These are phyloP conservation scores for Clistopyga incitator DNA, from an alignment of 2,888 invertebrate species.

Conservation along the genomic window DNA sequence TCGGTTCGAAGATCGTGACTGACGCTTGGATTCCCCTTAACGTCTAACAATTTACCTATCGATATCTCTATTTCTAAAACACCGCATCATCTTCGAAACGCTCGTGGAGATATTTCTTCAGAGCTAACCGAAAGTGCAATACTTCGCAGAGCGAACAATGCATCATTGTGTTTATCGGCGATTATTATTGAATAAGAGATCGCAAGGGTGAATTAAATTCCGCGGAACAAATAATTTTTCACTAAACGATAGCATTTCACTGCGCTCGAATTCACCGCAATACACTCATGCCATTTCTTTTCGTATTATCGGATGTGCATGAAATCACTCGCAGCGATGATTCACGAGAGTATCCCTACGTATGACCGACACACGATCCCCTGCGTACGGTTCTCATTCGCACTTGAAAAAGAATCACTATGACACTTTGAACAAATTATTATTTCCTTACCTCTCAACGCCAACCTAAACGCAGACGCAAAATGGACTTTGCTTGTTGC, in stretches of 20 bases:
- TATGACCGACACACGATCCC: neutral
- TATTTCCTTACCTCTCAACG: slow-evolving; percentile 1
- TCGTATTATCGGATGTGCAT: neutral
- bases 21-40: too few species aligned
- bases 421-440: neutral
- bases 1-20: too few species aligned
- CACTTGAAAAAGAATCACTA: neutral
- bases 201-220: too few species aligned
- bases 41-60: too few species aligned
- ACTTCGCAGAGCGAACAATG: neutral
- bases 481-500: neutral
- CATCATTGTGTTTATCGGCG: neutral
- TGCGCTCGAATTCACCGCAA: neutral
- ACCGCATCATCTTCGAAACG: neutral
- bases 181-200: neutral
- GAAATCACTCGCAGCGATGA: slow-evolving; percentile 15
- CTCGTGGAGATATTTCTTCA: neutral
- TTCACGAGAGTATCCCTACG: neutral
- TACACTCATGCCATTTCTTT: neutral
- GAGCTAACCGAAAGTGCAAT: neutral
- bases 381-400: neutral
- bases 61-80: neutral
- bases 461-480: neutral
- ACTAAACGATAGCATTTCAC: neutral
- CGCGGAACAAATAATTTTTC: neutral